phyloP scores from a whole-genome alignment of 1,140 invertebrate species.

The Zeugodacus cucurbitae region DNA sequence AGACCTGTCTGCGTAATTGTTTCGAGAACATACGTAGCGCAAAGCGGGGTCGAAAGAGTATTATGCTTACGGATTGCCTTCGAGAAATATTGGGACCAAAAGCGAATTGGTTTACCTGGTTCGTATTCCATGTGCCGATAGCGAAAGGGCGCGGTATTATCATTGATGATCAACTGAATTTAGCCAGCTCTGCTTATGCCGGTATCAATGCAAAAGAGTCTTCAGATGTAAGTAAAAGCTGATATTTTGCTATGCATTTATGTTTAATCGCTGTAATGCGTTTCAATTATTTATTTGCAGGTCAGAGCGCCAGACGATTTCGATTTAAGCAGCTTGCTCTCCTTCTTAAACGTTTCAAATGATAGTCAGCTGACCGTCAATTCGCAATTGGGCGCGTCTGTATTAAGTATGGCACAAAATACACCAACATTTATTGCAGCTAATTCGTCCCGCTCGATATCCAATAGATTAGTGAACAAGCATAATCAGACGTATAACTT shows the following conservation, averaged over 20 bases:
- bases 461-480: not conserved
- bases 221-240: not conserved
- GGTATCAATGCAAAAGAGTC: constrained; percentile 11
- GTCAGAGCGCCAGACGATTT: not conserved
- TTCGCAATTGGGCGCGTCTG: not conserved
- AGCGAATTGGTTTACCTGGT: constrained; percentile 42
- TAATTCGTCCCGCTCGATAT: not conserved
- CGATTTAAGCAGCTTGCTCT: not conserved
- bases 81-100: constrained; percentile 53
- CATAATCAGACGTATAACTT: constrained; percentile 49
- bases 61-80: constrained; percentile 52
- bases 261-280: not conserved
- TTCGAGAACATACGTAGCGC: constrained; percentile 46
- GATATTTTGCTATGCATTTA: not conserved
- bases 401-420: not conserved
- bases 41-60: constrained; percentile 36
- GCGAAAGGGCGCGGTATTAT: constrained; percentile 37
- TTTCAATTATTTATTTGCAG: not conserved
- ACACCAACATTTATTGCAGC: not conserved
- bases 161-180: constrained; percentile 48
- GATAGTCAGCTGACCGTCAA: not conserved
- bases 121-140: constrained; percentile 53
- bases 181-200: constrained; percentile 49
- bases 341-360: not conserved
- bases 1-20: constrained; percentile 49